Conservation (phyloP, 2,888 invertebrate species). For the Portevinia maculata region DNA sequence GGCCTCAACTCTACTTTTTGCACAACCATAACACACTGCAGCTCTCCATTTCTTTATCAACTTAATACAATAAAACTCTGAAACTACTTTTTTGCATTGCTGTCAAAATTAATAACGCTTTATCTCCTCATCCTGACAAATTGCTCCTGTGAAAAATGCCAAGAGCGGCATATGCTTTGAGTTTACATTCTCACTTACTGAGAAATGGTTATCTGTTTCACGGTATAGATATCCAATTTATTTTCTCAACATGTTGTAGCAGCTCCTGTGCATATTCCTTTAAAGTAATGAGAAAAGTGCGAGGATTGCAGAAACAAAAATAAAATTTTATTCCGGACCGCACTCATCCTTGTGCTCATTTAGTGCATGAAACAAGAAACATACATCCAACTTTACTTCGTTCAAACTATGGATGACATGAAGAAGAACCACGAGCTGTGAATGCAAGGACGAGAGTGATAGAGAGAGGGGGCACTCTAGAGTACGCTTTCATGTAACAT, state of each 20-base stretch:
- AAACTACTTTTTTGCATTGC: conserved; percentile 57
- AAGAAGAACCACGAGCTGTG: conserved; percentile 29
- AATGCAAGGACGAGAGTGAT: background rate
- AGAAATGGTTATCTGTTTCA: background rate
- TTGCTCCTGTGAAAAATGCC: conserved; percentile 30
- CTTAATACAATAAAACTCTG: conserved; percentile 47
- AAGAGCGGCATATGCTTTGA: conserved; percentile 48
- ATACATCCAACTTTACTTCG: conserved; percentile 60
- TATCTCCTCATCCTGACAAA: conserved; percentile 48
- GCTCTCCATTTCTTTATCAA: conserved; percentile 22
- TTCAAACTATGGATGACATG: conserved; percentile 27
- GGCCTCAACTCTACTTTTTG: background rate
- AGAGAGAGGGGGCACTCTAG: conserved; percentile 42
- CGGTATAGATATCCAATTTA: conserved; percentile 64
- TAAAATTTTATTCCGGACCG: conserved; percentile 43
- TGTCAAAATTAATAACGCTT: conserved; percentile 62
- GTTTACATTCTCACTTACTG: conserved; percentile 33
- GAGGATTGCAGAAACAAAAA: conserved; percentile 37
- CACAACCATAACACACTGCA: conserved; percentile 3
- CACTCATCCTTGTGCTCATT: conserved; percentile 62
- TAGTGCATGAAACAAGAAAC: conserved; percentile 44
- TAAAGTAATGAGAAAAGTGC: conserved; percentile 35
- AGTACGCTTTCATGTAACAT: conserved; percentile 65
- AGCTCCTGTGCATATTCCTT: conserved; percentile 36
- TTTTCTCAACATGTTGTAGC: conserved; percentile 37